A percentile compares a stretch with the other conserved stretches of the same genome.
Conservation (phyloP, 2,888 invertebrate species). For the Oligia fasciuncula region DNA sequence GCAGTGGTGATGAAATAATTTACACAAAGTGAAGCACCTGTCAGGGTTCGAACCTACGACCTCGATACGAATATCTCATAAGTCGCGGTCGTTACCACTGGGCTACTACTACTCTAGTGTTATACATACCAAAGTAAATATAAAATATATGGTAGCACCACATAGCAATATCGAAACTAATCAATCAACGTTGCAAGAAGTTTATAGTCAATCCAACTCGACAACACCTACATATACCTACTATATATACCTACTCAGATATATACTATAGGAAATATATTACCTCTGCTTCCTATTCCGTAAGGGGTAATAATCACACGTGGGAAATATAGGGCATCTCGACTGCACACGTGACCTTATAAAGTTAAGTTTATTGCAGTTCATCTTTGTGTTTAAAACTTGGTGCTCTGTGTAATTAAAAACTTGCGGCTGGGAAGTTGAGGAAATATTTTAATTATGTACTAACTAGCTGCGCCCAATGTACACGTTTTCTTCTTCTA, state of each 20-base stretch:
- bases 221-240: neutral
- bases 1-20: too few species aligned
- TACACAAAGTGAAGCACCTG: too few species aligned
- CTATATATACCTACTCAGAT: neutral
- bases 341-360: neutral
- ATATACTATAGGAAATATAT: neutral
- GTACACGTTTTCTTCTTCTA: too few species aligned
- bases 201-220: neutral
- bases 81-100: too few species aligned
- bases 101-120: too few species aligned
- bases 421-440: neutral
- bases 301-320: constrained; percentile 3
- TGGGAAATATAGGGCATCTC: constrained; percentile 17
- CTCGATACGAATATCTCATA: too few species aligned
- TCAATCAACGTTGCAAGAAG: constrained; percentile 6
- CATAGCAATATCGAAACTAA: neutral
- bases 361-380: constrained; percentile 15
- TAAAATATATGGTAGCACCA: neutral
- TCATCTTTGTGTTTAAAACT: neutral
- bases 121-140: neutral
- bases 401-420: neutral
- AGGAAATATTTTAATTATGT: neutral
- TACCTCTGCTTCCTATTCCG: neutral
- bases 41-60: too few species aligned
- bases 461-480: too few species aligned